Evolutionary conservation across 2,797 vertebrate species (phyloP).

Genomic region (Chrosomus eos): DNA sequence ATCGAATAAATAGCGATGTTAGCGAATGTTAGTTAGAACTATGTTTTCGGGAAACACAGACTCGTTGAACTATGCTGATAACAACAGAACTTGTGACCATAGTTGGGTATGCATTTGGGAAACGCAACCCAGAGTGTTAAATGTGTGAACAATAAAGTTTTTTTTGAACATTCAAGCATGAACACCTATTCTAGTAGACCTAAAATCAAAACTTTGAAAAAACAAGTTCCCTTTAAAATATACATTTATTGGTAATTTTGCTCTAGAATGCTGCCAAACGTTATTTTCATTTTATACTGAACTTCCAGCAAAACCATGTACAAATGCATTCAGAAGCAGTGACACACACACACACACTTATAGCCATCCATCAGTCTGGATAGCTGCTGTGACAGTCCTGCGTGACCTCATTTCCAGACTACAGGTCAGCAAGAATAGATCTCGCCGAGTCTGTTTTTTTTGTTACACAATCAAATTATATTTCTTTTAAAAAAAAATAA

Average conservation of each 20-base stretch:
- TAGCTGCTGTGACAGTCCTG: conserved; percentile 34
- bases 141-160: background rate
- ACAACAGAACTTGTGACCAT: too few relatives aligned
- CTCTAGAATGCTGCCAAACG: background rate
- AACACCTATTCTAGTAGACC: background rate
- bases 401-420: conserved; percentile 53
- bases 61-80: too few relatives aligned
- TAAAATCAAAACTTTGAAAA: background rate
- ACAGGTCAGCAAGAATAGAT: conserved; percentile 28
- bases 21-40: too few relatives aligned
- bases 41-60: too few relatives aligned
- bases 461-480: background rate
- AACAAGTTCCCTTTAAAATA: background rate
- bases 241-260: background rate
- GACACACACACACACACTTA: conserved; percentile 10
- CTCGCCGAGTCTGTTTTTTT: background rate
- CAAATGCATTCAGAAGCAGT: background rate
- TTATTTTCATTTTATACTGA: background rate
- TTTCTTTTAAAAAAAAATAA: background rate
- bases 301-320: background rate
- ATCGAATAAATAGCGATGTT: too few relatives aligned
- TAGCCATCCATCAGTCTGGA: conserved; percentile 42
- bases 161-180: background rate
- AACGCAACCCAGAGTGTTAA: too few relatives aligned
- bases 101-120: too few relatives aligned